Percentiles rank a stretch among this genome's conserved stretches.
phyloP scores from a whole-genome alignment of 2,797 vertebrate species.

The Danio tinwini region DNA sequence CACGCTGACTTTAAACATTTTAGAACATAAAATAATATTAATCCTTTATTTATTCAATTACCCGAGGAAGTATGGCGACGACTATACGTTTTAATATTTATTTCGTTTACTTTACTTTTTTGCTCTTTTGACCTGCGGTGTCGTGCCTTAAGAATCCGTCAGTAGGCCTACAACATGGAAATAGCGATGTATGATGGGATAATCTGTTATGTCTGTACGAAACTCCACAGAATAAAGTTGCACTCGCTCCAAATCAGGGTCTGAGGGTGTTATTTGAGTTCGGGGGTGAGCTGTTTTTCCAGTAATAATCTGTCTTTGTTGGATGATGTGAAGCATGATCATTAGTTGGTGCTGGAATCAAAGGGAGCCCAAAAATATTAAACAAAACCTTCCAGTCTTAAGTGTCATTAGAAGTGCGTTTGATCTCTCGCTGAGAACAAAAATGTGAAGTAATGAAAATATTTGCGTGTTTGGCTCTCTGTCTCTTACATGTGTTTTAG shows the following conservation, averaged over 20 bases:
- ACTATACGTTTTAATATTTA: too few species aligned
- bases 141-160: constrained; percentile 4
- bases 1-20: too few species aligned
- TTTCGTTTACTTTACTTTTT: too few species aligned
- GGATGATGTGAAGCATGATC: constrained; percentile 21
- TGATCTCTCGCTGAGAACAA: constrained; percentile 42
- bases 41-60: too few species aligned
- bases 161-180: constrained; percentile 7
- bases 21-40: too few species aligned
- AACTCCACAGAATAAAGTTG: constrained; percentile 58
- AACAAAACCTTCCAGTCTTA: constrained; percentile 16
- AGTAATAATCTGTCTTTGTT: constrained; percentile 35
- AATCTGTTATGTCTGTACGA: constrained; percentile 47
- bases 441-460: constrained; percentile 54
- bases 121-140: too few species aligned
- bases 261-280: constrained; percentile 37
- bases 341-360: constrained; percentile 16
- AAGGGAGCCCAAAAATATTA: constrained; percentile 34
- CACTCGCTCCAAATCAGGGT: constrained; percentile 46
- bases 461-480: constrained; percentile 49
- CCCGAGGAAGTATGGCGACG: too few species aligned
- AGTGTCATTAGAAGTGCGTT: constrained; percentile 43
- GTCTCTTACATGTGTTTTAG: background rate
- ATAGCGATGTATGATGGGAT: constrained; percentile 24
- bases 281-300: constrained; percentile 19